Evolutionary conservation across 2,113 vertebrate species (phyloP), one percentile per base, ranked within the genome.

Genomic region (Otus sunia): DNA sequence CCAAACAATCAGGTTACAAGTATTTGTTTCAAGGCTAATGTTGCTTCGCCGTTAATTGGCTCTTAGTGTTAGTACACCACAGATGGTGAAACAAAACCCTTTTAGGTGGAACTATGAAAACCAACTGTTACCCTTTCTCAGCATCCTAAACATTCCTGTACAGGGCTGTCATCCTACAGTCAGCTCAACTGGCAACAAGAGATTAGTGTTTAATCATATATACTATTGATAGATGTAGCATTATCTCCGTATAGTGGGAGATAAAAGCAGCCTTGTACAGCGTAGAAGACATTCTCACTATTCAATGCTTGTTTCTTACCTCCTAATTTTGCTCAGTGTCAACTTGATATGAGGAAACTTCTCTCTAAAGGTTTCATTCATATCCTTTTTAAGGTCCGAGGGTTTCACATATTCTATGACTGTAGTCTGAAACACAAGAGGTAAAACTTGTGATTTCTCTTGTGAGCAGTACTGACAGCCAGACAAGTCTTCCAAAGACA

Each of bases 341-440:
- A 99, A 98, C 93, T 98, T 99, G 92, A 99, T 98, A 97, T 99
- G 98, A 43, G 99, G 99, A 96, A 99, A 99, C 98, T 99, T 99
- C 94, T 99, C 99, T 91, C 98, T 99, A 62, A 99, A 99, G 4
- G 99, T 99, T 98, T 99, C 99, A 15, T 99, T 99, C 99, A 99
- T 99, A 98, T 99, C 99, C 94, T 99, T 99, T 97, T 99, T 99
- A 98, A 99, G 98, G 97, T 99, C 99, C 0, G 99, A 99, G 1
- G 99, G 99, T 90, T 99, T 99, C 96, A 99, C 99, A 1, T 99
- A 99, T 93, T 99, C 99, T 45, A 99, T 99, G 39, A 99, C 99
- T 2, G 99, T 99, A 21, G 99, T 99, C 99, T 99, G 97, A 63
- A 90, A 95, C 5, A 69, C n/a, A 73, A 29, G 60, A 53, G 15